Evolutionary conservation across 1,140 invertebrate genomes (phyloP).

Genomic region (Eurosta solidaginis): DNA sequence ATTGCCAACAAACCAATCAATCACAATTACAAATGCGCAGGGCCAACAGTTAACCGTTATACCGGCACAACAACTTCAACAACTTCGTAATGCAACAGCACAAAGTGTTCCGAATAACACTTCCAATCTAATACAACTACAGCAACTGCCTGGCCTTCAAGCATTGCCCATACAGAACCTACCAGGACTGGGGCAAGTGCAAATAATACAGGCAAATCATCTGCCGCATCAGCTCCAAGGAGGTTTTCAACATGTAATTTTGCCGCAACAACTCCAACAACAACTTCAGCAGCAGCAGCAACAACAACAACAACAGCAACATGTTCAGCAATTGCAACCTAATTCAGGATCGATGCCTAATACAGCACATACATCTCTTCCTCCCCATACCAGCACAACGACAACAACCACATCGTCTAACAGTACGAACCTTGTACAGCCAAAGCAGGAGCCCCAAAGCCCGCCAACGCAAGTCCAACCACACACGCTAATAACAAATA

Average conservation of each 20-base stretch:
- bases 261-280: constrained; percentile 23
- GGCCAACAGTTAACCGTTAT: constrained; percentile 76
- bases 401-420: constrained; percentile 16
- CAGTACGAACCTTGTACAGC: constrained; percentile 36
- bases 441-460: constrained; percentile 55
- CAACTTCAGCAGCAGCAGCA: neutral
- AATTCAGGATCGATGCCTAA: neutral
- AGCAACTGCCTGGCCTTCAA: constrained; percentile 61
- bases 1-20: constrained; percentile 62
- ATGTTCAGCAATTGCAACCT: constrained; percentile 28
- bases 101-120: constrained; percentile 28
- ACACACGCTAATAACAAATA: constrained; percentile 47
- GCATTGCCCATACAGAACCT: constrained; percentile 72
- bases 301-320: constrained; percentile 10
- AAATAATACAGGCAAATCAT: constrained; percentile 63
- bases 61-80: constrained; percentile 65
- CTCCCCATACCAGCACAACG: neutral
- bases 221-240: constrained; percentile 47
- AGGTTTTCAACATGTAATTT: constrained; percentile 44
- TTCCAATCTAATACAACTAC: constrained; percentile 50
- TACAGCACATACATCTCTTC: constrained; percentile 30
- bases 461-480: constrained; percentile 41
- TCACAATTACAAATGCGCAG: constrained; percentile 69
- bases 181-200: constrained; percentile 76
- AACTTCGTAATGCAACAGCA: constrained; percentile 41